Percentiles rank a stretch among this genome's conserved stretches.
These are phyloP conservation scores for Gastracanthus pulcherrimus DNA, from an alignment of 2,888 invertebrate genomes.

Conservation along the genomic window DNA sequence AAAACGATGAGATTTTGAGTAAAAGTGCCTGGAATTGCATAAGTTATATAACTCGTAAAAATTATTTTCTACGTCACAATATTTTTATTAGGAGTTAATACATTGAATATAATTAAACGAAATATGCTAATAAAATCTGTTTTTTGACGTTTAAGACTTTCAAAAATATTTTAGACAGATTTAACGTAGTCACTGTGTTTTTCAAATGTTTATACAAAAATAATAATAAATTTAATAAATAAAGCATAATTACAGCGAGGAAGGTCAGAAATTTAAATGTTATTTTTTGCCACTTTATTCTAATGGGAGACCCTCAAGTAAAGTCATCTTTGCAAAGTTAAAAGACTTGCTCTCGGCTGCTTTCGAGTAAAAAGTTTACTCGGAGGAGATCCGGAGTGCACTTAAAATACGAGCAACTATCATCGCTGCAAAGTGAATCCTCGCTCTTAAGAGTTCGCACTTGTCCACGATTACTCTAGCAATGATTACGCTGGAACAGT, in stretches of 20 bases:
- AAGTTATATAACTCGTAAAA: too few relatives aligned
- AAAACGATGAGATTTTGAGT: too few relatives aligned
- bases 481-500: not conserved
- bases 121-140: too few relatives aligned
- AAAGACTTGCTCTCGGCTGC: not conserved
- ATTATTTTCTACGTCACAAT: too few relatives aligned
- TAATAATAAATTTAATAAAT: not conserved
- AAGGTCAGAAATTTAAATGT: not conserved
- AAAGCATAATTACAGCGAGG: not conserved
- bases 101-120: too few relatives aligned
- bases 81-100: too few relatives aligned
- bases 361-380: slow-evolving; percentile 34
- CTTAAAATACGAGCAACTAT: slow-evolving; percentile 36
- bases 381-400: slow-evolving; percentile 37
- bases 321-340: slow-evolving; percentile 23
- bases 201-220: not conserved
- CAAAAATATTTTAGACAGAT: too few relatives aligned
- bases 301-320: not conserved
- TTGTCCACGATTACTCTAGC: slow-evolving; percentile 12
- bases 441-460: not conserved
- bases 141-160: too few relatives aligned
- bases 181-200: too few relatives aligned
- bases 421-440: slow-evolving; percentile 19
- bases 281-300: slow-evolving; percentile 2
- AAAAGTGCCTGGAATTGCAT: too few relatives aligned